Conservation (phyloP, 2,797 vertebrate genomes). For the Hybognathus amarus region DNA sequence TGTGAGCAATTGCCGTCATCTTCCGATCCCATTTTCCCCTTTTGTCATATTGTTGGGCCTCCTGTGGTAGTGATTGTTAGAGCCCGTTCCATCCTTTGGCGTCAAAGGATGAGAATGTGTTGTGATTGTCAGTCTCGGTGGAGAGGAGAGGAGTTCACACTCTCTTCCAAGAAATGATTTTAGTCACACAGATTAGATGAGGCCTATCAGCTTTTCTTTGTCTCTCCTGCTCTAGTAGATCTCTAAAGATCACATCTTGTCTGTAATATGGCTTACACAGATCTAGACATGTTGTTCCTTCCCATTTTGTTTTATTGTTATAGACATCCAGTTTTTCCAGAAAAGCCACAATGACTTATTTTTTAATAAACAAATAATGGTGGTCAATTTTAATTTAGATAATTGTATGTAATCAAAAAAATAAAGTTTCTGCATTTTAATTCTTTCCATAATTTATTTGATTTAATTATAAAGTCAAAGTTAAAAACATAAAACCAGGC, state of each 20-base stretch:
- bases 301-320: not conserved
- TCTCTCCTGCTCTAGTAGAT: not conserved
- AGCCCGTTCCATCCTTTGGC: too few relatives aligned
- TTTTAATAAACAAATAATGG: not conserved
- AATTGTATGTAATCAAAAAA: not conserved
- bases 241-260: constrained; percentile 8
- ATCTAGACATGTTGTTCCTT: constrained; percentile 2
- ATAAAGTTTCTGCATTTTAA: not conserved
- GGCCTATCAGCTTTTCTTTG: not conserved
- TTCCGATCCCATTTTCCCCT: not conserved
- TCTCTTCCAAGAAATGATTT: constrained; percentile 13
- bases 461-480: not conserved
- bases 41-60: constrained; percentile 3
- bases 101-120: too few relatives aligned
- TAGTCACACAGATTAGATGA: constrained; percentile 3
- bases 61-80: not conserved
- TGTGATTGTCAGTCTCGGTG: not conserved
- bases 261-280: constrained; percentile 9
- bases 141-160: not conserved
- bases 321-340: constrained; percentile 4
- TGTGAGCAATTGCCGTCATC: not conserved
- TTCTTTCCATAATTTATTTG: not conserved
- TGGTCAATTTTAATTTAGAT: not conserved
- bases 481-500: not conserved
- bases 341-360: not conserved